Base-by-base conservation (phyloP, 1,140 invertebrate species). In the Phortica variegata region DNA sequence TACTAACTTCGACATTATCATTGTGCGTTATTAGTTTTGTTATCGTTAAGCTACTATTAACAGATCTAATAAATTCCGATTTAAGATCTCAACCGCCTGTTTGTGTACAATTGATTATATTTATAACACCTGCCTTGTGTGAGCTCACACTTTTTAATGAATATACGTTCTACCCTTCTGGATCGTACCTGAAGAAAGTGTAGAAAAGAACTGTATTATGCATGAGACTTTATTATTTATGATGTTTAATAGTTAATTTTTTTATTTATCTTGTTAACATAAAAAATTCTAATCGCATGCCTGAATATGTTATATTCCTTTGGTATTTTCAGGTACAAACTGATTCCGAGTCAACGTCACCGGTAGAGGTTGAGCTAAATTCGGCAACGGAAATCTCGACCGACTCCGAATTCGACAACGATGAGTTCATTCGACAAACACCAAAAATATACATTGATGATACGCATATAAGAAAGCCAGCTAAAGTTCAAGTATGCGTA, bases 321-420 rank as follows among this genome's bases (percentile, higher is more conserved):
- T 39, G 63, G 13, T 51, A 48, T 42, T 75, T 61, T 23, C 57
- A 76, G 74, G 69, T 76, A 49, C 78, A 88, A 85, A 83, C 89
- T 70, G 86, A 86, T 49, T 86, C 88, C 12, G 87, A 82, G 41
- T 83, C 84, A 21, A 84, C 83, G 37, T 84, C 85, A 19, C 83
- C 84, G 33, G 83, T 83, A 29, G 83, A 84, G 56, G 83, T 85
- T 60, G 84, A 85, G 53, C 84, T 87, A 46, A 89, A 90, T 60
- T 91, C 89, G 9, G 90, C 90, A 2, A 93, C 90, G 1, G 91
- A 93, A 80, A 91, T 94, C 50, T 91, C 89, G 37, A 94, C 91
- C 0, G 91, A 94, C 72, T 93, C 90, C 3, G 91, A 94, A 74
- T 93, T 93, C 61, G 90, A 90, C 43, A 85, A 90, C 53, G 89